These are phyloP conservation scores for Artemia sp. DNA, from an alignment of 2,888 invertebrate genomes.

Conservation along the genomic window DNA sequence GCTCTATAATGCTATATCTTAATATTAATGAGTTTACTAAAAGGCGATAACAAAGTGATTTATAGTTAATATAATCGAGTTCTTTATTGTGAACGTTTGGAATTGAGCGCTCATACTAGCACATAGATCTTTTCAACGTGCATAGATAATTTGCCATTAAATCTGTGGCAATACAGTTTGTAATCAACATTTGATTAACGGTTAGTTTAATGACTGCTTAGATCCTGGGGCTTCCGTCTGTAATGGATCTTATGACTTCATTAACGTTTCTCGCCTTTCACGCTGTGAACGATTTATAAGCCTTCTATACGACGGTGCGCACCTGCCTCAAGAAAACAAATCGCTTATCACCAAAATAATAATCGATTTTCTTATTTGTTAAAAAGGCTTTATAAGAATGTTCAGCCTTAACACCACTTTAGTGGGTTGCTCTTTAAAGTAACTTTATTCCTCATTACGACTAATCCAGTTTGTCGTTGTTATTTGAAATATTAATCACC, in stretches of 20 bases:
- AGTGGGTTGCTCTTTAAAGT: too few relatives aligned
- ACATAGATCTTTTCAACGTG: not conserved
- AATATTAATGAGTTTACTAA: too few relatives aligned
- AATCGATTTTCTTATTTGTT: slow-evolving; percentile 10
- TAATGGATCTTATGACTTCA: slow-evolving; percentile 14
- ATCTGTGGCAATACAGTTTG: slow-evolving; percentile 11
- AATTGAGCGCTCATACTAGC: too few relatives aligned
- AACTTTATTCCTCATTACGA: too few relatives aligned
- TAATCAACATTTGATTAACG: slow-evolving; percentile 15
- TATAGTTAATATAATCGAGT: too few relatives aligned
- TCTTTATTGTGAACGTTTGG: too few relatives aligned
- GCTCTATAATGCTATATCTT: too few relatives aligned
- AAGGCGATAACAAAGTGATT: too few relatives aligned
- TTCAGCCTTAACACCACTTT: too few relatives aligned
- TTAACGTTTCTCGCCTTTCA: slow-evolving; percentile 15
- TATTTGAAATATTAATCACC: too few relatives aligned
- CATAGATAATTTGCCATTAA: slow-evolving; percentile 6
- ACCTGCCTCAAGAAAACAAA: slow-evolving; percentile 9
- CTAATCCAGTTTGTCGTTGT: too few relatives aligned
- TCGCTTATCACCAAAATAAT: not conserved
- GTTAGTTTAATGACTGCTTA: slow-evolving; percentile 14
- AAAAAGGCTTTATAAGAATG: not conserved
- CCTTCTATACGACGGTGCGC: slow-evolving; percentile 2
- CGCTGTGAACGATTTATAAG: slow-evolving; percentile 15
- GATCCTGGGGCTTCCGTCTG: slow-evolving; percentile 15